Percentiles rank a stretch among this genome's conserved stretches.
Evolutionary conservation across 2,797 vertebrate species (phyloP).

Genomic region (Paratrypauchen microcephalus): DNA sequence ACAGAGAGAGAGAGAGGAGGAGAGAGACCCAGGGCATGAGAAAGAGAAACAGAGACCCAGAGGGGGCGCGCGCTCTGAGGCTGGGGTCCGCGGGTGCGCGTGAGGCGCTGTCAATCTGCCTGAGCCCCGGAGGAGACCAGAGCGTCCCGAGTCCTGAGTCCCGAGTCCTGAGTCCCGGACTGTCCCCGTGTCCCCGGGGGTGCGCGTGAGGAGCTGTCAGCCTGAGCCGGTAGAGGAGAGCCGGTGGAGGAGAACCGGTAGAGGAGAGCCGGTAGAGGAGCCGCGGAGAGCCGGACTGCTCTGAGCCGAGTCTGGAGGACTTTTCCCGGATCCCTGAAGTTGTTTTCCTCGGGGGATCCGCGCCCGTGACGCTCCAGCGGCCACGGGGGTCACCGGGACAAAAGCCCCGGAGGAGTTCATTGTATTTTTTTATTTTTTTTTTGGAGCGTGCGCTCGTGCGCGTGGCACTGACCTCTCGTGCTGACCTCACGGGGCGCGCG

Average conservation of each 20-base stretch:
- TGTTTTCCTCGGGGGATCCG: too few species aligned
- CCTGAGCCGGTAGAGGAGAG: too few species aligned
- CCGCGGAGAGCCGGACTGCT: background rate
- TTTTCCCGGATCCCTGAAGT: background rate
- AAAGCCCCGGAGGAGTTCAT: background rate
- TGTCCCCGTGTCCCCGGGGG: background rate
- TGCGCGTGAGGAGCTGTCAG: background rate
- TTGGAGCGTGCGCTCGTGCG: background rate
- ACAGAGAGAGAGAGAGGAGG: too few species aligned
- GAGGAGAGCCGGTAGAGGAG: background rate
- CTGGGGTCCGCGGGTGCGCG: too few species aligned
- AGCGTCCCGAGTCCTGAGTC: background rate
- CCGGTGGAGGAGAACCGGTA: too few species aligned
- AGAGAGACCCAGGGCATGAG: too few species aligned
- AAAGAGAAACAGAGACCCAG: background rate
- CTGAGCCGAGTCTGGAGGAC: background rate
- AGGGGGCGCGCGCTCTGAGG: background rate
- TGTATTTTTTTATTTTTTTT: background rate
- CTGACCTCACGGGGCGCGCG: conserved; percentile 1
- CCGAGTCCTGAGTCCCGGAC: background rate
- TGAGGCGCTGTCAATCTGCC: too few species aligned
- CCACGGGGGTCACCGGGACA: background rate
- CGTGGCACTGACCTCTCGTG: background rate
- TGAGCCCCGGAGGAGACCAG: background rate
- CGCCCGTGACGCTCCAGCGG: too few species aligned